A percentile compares a stretch with the other conserved stretches of the same genome.
Evolutionary conservation across 2,888 invertebrate genomes (phyloP).

Genomic region (Euplexia lucipara): DNA sequence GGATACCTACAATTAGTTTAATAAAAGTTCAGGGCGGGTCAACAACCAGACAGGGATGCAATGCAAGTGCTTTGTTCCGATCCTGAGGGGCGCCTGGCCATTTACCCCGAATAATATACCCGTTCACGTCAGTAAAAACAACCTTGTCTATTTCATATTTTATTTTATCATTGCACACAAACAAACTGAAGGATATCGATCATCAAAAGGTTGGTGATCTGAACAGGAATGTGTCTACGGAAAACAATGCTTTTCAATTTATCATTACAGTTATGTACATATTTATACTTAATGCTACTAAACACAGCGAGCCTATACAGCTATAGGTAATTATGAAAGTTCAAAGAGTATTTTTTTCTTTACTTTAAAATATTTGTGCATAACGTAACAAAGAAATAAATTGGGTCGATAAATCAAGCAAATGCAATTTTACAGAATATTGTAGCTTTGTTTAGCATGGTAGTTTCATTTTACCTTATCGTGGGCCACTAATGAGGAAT

Average conservation of each 20-base stretch:
- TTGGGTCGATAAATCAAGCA: neutral
- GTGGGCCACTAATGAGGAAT: neutral
- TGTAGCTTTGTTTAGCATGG: neutral
- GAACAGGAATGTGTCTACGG: neutral
- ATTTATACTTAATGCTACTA: neutral
- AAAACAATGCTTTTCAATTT: slow-evolving; percentile 29
- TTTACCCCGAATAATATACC: slow-evolving; percentile 77
- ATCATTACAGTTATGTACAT: neutral
- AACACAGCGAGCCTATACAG: no score
- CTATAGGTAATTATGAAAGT: no score
- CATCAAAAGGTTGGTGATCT: slow-evolving; percentile 18
- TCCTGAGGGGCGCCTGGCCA: slow-evolving; percentile 71
- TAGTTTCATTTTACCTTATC: slow-evolving; percentile 1
- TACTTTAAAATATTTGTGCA: neutral
- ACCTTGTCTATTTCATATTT: slow-evolving; percentile 17
- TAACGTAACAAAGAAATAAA: neutral
- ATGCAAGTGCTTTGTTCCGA: slow-evolving; percentile 78
- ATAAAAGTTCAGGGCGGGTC: slow-evolving; percentile 73
- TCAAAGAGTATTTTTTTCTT: slow-evolving; percentile 4
- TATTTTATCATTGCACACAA: slow-evolving; percentile 11
- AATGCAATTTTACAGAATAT: neutral
- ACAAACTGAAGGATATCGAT: slow-evolving; percentile 26
- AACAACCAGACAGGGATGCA: slow-evolving; percentile 85
- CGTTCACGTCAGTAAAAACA: slow-evolving; percentile 21
- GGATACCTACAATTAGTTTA: slow-evolving; percentile 46